These are phyloP conservation scores for Phaethornis superciliosus DNA, from an alignment of 2,113 vertebrate genomes.

Conservation along the genomic window DNA sequence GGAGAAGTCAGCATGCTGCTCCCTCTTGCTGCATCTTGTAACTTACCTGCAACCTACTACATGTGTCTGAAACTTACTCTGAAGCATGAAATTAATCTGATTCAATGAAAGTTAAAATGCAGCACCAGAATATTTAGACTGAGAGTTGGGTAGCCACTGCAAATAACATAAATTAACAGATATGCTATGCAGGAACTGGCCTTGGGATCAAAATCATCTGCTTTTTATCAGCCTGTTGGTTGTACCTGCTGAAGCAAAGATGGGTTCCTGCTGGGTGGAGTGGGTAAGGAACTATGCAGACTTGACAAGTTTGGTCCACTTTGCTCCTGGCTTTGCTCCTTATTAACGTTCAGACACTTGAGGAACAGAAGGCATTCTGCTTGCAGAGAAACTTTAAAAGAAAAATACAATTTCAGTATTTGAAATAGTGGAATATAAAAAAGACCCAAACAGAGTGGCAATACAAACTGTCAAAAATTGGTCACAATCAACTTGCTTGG, in stretches of 20 bases:
- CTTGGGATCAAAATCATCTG: slow-evolving; percentile 43
- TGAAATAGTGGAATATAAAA: not conserved
- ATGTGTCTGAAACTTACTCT: not conserved
- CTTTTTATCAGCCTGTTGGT: slow-evolving; percentile 67
- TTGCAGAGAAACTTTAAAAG: slow-evolving; percentile 68
- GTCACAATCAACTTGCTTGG: not conserved
- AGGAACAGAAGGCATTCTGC: slow-evolving; percentile 83
- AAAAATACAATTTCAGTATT: not conserved
- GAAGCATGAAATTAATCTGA: not conserved
- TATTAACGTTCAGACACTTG: slow-evolving; percentile 82
- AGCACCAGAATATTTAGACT: not conserved
- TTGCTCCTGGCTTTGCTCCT: slow-evolving; percentile 85
- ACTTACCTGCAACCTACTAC: not conserved
- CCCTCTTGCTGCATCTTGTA: not conserved
- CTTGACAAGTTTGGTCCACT: slow-evolving; percentile 87
- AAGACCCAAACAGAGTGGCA: not conserved
- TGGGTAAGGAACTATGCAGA: slow-evolving; percentile 80
- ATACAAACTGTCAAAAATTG: not conserved
- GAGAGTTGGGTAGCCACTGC: not conserved
- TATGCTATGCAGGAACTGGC: not conserved
- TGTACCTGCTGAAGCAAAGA: not conserved
- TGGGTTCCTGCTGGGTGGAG: slow-evolving; percentile 21
- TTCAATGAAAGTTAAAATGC: not conserved
- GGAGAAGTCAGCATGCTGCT: not conserved
- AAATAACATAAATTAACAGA: not conserved